These are phyloP conservation scores for Pseudochromis fuscus DNA, from an alignment of 2,797 vertebrate genomes.

Conservation along the genomic window DNA sequence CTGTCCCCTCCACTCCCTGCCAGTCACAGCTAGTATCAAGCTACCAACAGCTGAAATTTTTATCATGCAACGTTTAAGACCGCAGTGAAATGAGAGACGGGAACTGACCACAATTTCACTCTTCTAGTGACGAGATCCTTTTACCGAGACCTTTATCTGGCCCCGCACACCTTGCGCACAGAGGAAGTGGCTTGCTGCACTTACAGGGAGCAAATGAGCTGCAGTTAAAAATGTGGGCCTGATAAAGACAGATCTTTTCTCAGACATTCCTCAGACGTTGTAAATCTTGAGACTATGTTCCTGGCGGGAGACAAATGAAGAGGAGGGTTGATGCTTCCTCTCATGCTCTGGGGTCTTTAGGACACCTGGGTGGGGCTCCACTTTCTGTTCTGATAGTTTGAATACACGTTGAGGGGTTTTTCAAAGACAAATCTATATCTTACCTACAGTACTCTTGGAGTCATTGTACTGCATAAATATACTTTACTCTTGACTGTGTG, in stretches of 20 bases:
- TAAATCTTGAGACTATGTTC: slow-evolving; percentile 63
- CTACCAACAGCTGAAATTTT: slow-evolving; percentile 22
- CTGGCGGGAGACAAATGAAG: slow-evolving; percentile 43
- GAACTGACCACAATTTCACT: not conserved
- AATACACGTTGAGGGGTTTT: not conserved
- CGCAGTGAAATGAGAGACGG: slow-evolving; percentile 10
- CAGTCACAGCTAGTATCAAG: not conserved
- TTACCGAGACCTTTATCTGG: slow-evolving; percentile 35
- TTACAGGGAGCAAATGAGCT: slow-evolving; percentile 36
- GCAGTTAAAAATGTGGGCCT: slow-evolving; percentile 44
- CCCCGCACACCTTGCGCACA: slow-evolving; percentile 33
- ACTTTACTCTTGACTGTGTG: not conserved
- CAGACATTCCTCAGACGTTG: slow-evolving; percentile 65
- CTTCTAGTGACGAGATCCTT: slow-evolving; percentile 4
- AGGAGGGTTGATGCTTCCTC: slow-evolving; percentile 51
- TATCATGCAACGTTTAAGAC: slow-evolving; percentile 5
- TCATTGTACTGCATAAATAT: not conserved
- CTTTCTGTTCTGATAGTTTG: slow-evolving; percentile 5
- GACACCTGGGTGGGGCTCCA: slow-evolving; percentile 39
- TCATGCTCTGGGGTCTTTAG: slow-evolving; percentile 21
- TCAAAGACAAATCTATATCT: not conserved
- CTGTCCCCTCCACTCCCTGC: slow-evolving; percentile 3
- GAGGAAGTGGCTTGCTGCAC: slow-evolving; percentile 39
- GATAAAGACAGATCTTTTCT: slow-evolving; percentile 59
- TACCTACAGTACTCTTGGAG: not conserved